Conservation (phyloP, 2,797 vertebrate species). For the Epinephelus coioides region DNA sequence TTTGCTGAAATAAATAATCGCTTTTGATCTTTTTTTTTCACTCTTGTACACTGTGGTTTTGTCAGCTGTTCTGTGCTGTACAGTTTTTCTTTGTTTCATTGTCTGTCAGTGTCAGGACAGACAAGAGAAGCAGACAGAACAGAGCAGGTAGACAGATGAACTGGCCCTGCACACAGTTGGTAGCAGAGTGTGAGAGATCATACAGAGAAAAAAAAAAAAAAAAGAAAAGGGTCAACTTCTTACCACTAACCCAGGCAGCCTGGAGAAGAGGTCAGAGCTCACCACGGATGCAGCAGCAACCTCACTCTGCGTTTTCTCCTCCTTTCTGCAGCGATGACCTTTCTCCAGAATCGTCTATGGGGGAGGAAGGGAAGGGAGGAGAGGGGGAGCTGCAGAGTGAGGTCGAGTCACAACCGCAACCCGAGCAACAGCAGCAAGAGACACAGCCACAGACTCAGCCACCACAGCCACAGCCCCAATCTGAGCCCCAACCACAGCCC, state of each 20-base stretch:
- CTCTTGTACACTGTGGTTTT: conserved; percentile 60
- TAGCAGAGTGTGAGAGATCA: conserved; percentile 67
- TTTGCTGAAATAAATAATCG: conserved; percentile 63
- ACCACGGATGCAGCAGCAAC: conserved; percentile 84
- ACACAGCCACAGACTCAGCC: conserved; percentile 55
- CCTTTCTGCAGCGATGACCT: conserved; percentile 90
- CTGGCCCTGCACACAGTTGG: conserved; percentile 59
- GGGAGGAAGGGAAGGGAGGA: conserved; percentile 84
- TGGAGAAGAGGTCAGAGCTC: conserved; percentile 85
- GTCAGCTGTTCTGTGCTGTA: conserved; percentile 65
- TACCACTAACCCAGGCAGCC: conserved; percentile 80
- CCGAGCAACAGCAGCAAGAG: conserved; percentile 62
- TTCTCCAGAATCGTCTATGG: conserved; percentile 81
- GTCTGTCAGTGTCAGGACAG: conserved; percentile 76
- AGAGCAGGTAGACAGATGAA: conserved; percentile 71
- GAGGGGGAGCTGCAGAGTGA: conserved; percentile 82
- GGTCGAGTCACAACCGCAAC: conserved; percentile 69
- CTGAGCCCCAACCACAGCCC: conserved; percentile 35
- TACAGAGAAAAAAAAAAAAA: conserved; percentile 44
- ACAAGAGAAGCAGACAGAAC: conserved; percentile 63
- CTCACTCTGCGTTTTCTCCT: conserved; percentile 90
- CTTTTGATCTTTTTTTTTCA: conserved; percentile 43
- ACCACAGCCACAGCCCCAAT: conserved; percentile 30
- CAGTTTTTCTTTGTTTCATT: conserved; percentile 53
- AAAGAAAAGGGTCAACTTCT: conserved; percentile 66